Evolutionary conservation across 2,797 vertebrate genomes (phyloP), one percentile per base, ranked within the genome.

Genomic region (Phoeniculus purpureus): DNA sequence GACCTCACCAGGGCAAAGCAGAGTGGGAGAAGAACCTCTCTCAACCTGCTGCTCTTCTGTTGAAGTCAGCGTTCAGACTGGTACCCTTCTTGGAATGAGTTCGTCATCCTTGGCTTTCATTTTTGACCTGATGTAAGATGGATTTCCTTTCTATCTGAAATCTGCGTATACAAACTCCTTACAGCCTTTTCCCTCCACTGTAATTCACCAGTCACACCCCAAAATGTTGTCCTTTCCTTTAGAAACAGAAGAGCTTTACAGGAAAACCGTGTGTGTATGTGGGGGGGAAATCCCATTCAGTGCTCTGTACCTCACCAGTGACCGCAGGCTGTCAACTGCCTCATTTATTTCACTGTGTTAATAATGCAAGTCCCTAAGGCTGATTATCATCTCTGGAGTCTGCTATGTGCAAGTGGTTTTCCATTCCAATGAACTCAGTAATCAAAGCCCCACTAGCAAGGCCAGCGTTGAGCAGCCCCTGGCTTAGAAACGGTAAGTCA

Each of bases 331-430:
- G 40, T 86, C 81, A 77, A 31, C 66, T 67, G 75, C 81, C 68
- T 94, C 81, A 15, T 71, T 92, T 82, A 40, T 93, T 92, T 78
- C 76, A 32, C 21, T 71, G 1, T 52, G 85, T 82, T 93, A 90
- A 77, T 82, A 83, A 77, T 92, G 72, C 68, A 74, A 25, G 45
- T 94, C 84, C 84, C 89, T 20, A 48, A 89, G 81, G 81, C 74
- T 73, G 72, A 40, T 85, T 59, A 25, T 92, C 94, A 86, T 89
- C 81, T 88, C 92, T 78, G 84, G 92, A 90, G 77, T 87, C 76
- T 43, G 62, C 73, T 51, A 43, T 19, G 54, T 82, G 79, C 61
- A 80, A 89, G 81, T 82, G 78, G 55, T 90, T 87, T 94, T 89
- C 92, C 90, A n/a, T 94, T 87, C 84, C 4, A 1, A 34, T 50